phyloP scores from a whole-genome alignment of 2,888 invertebrate genomes.

The Scaptomyza parva region DNA sequence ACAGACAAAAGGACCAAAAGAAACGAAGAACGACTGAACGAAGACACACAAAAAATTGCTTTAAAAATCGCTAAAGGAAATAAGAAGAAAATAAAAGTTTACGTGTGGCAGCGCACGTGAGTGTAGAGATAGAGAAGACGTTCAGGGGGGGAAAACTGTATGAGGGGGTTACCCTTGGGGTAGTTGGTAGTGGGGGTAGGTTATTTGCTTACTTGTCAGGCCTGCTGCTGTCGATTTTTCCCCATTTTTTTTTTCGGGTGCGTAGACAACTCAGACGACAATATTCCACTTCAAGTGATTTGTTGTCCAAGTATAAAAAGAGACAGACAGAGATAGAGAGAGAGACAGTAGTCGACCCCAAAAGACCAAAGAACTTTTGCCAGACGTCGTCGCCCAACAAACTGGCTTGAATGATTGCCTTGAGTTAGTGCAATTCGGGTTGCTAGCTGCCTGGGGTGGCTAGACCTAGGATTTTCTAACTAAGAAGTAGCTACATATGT shows the following conservation, averaged over 20 bases:
- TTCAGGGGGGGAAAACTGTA: fast-evolving
- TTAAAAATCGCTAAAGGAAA: constrained; percentile 56
- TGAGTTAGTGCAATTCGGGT: not conserved
- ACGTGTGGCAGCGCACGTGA: constrained; percentile 56
- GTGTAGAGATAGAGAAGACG: constrained; percentile 1
- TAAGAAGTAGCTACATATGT: constrained; percentile 14
- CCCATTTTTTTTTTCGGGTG: constrained; percentile 18
- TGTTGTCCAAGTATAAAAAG: constrained; percentile 54
- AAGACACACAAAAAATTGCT: constrained; percentile 47
- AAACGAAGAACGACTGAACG: constrained; percentile 47
- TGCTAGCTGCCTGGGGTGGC: not conserved
- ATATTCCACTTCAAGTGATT: constrained; percentile 74
- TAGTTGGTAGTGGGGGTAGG: not conserved
- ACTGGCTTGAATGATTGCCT: constrained; percentile 44
- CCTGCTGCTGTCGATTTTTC: constrained; percentile 45
- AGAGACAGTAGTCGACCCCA: constrained; percentile 4
- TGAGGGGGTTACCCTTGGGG: not conserved
- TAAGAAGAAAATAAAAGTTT: constrained; percentile 59
- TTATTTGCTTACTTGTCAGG: constrained; percentile 28
- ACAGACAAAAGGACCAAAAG: constrained; percentile 59
- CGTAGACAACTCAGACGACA: constrained; percentile 73
- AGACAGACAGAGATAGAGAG: constrained; percentile 4
- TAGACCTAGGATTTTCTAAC: constrained; percentile 24
- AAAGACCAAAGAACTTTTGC: constrained; percentile 55
- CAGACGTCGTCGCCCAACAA: constrained; percentile 68